Evolutionary conservation across 2,797 vertebrate species (phyloP), one percentile per base, ranked within the genome.

Genomic region (Chelonia mydas): DNA sequence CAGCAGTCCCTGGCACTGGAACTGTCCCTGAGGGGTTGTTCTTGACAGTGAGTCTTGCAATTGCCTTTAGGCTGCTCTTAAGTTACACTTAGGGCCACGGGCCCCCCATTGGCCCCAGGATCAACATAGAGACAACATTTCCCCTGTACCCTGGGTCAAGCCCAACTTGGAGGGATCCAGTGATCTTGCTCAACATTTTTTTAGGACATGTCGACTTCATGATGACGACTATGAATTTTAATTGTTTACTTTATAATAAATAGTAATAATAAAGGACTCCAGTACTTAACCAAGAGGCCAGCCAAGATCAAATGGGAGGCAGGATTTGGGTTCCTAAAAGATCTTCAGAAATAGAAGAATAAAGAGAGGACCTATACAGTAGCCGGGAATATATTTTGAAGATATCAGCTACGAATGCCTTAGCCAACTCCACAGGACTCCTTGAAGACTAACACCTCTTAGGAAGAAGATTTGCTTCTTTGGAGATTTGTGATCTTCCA

Each of bases 331-430:
- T 72, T 72, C 68, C 68, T 41, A 72, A 41, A 72, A 23, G 37
- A 41, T 72, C 37, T 23, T 72, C 37, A 41, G 19, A 37, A 72
- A 41, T 6, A 41, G 2, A 37, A 37, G 37, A 72, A 41, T 72
- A 72, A 37, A 41, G 19, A 72, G 21, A 72, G 15, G 45, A 49
- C 61, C 61, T 15, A 1, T 4, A 47, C 33, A 68, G 61, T 31
- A 49, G 49, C 31, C 5, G 7, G 3, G 0, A 33, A 0, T 0
- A n/a, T 77, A n/a, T 89, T 92, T 88, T 86, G 45, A 86, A 84
- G 87, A 50, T 85, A 76, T 89, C 86, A 61, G 68, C 81, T 92
- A 93, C 31, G 59, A 83, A 19, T 88, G 72, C 27, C 65, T 89
- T 61, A 84, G 87, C 54, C 31, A 76, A 55, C 50, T 23, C 19